These are phyloP conservation scores for Lanius ludovicianus DNA, from an alignment of 2,113 vertebrate genomes.

Conservation along the genomic window DNA sequence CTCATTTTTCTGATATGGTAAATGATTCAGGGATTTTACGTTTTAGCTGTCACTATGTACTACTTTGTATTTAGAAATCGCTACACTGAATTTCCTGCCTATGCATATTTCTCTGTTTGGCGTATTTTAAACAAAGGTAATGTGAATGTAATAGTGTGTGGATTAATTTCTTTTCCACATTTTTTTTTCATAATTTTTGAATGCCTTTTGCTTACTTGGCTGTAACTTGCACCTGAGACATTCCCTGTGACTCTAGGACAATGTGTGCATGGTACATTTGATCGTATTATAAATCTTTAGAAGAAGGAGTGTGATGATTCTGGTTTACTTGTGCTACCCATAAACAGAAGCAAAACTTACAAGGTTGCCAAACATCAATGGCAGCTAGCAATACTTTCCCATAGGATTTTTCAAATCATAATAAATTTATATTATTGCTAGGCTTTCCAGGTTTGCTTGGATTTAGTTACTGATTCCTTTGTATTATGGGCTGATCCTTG, in stretches of 20 bases:
- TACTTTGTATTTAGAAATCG: background rate
- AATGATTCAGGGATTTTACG: background rate
- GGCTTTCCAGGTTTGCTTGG: background rate
- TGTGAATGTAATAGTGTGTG: background rate
- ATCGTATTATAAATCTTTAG: background rate
- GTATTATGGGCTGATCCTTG: background rate
- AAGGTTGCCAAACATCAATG: background rate
- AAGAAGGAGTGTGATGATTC: background rate
- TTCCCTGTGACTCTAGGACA: background rate
- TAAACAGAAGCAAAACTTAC: background rate
- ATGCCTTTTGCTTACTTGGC: background rate
- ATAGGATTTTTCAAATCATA: background rate
- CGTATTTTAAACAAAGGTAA: background rate
- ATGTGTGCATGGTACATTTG: background rate
- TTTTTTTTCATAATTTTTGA: background rate
- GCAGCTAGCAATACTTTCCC: background rate
- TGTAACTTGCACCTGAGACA: background rate
- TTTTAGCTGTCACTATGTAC: background rate
- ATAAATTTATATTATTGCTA: background rate
- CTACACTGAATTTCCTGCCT: background rate
- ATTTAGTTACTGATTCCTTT: background rate
- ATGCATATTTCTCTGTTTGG: rapidly evolving
- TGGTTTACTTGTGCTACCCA: background rate
- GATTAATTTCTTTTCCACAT: background rate
- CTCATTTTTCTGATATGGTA: background rate